Base-by-base conservation (phyloP, 2,888 invertebrate genomes). In the Dryomyza anilis region DNA sequence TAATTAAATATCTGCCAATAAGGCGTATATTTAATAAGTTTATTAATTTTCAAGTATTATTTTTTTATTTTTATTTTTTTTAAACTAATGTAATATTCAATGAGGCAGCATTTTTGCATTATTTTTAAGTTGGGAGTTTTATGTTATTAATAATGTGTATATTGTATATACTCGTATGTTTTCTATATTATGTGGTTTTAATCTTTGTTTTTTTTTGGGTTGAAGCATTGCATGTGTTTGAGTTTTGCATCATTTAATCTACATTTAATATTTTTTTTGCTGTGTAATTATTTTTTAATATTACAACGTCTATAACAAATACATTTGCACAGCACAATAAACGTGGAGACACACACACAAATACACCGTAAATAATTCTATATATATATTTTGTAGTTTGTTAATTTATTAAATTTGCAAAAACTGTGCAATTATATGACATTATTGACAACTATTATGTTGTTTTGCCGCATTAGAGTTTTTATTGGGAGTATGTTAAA, bases 111-210 rank as follows among this genome's bases (percentile, higher is more conserved):
- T 67, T 64, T 64, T 36, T 57, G 56, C 61, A n/a, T 39, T 63
- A 50, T 29, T 68, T 63, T 66, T 63, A 68, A 52, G 65, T 64
- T 63, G 48, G 45, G 58, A 62, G 14, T 10, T 46, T 50, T 59
- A 58, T 53, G 65, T 43, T 27, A 6, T 58, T 70, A 72, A 64
- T 72, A 67, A 68, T n/a, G n/a, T n/a, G n/a, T n/a, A n/a, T n/a
- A n/a, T n/a, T n/a, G n/a, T n/a, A n/a, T n/a, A n/a, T n/a, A n/a
- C n/a, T 69, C 67, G 65, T 65, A 64, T n/a, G n/a, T 33, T 33
- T 39, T 55, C 12, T 36, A 36, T 14, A 36, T 21, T 14, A 21
- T 48, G 7, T 29, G n/a, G 43, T 52, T 69, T 63, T 69, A 70
- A 66, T 53, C 21, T 30, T 57, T 62, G 16, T 63, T 46, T 58